Base-by-base conservation (phyloP, 2,797 vertebrate genomes). In the Molossus molossus region DNA sequence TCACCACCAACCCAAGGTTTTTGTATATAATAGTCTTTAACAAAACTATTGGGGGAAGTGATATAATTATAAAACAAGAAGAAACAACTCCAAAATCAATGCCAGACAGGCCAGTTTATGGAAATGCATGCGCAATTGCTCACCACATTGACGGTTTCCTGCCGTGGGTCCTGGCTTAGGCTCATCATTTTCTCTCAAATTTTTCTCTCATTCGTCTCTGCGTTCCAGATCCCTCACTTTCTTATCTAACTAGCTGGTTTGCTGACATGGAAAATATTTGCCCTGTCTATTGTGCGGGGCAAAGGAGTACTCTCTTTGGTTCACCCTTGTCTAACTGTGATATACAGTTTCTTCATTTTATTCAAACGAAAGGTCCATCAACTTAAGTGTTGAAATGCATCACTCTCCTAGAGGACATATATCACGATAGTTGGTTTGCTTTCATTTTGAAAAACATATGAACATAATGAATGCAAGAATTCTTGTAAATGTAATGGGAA, bases 401-500 rank as follows among this genome's bases (percentile, higher is more conserved):
- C 5, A 11, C 29, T 94, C 10, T 82, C 20, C 10, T 62, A 27
- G 13, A 65, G 6, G 37, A 7, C 1, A 29, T 48, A 21, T 40
- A 65, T 58, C 14, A 53, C 14, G 37, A 48, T 3, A 11, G 0
- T 45, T n/a, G 25, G 29, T 69, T 92, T 87, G 33, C 33, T 84
- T 79, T 85, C 77, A 40, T 65, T 89, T 85, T 10, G 8, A 25
- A 80, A 40, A 37, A 40, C 7, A 57, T 58, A 58, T 12, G 5
- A 88, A 86, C 2, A 37, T 40, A 80, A 53, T 3, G 1, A 91
- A 79, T 62, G 23, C 17, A 37, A 70, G 2, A 73, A 29, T 72
- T 83, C 25, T 40, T 87, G 33, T 20, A 90, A 94, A 87, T 73
- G 81, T 93, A 37, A 27, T 70, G n/a, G n/a, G 1, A 48, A 29